Evolutionary conservation across 2,113 vertebrate species (phyloP), one percentile per base, ranked within the genome.

Genomic region (Nanger granti): DNA sequence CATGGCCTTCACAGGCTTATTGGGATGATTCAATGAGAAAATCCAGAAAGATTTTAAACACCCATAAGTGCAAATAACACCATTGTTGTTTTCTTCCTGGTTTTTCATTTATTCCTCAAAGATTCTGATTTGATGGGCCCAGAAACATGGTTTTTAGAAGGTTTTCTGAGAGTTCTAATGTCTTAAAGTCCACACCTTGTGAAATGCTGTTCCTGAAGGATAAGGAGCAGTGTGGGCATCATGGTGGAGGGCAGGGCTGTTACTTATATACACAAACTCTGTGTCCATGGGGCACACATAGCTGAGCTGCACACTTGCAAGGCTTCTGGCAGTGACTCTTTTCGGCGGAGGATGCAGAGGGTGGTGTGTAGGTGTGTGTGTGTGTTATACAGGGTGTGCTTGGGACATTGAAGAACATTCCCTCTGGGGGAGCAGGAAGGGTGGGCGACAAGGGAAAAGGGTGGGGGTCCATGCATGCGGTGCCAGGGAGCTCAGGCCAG

Each of bases 11-110:
- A 62, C n/a, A 66, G 64, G 41, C 41, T 86, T 86, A 57, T 69
- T 54, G 52, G 22, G 29, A n/a, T 44, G 41, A 82, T 87, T 49
- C 76, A 84, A 29, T 69, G 64, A 90, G 82, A 90, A 93, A 80
- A 86, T n/a, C 31, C 76, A 89, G 90, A 76, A 89, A 93, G 94
- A 66, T 52, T 66, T 97, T 90, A 89, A 90, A 41, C 17, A 69
- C 14, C 8, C 8, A 1, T 54, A 44, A 87, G 31, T 89, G 28
- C 57, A 92, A 26, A 57, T 73, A 89, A 34, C 14, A 60, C 13
- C 66, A 54, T 8, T 82, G 37, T 76, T 79, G 34, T 96, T 88
- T 69, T 82, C 52, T 90, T 76, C 34, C 26, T 80, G 31, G 9
- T 20, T 66, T 92, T 92, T 62, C 28, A 73, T 47, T 85, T 47